phyloP scores from a whole-genome alignment of 2,113 vertebrate genomes.

The Pelecanus crispus region DNA sequence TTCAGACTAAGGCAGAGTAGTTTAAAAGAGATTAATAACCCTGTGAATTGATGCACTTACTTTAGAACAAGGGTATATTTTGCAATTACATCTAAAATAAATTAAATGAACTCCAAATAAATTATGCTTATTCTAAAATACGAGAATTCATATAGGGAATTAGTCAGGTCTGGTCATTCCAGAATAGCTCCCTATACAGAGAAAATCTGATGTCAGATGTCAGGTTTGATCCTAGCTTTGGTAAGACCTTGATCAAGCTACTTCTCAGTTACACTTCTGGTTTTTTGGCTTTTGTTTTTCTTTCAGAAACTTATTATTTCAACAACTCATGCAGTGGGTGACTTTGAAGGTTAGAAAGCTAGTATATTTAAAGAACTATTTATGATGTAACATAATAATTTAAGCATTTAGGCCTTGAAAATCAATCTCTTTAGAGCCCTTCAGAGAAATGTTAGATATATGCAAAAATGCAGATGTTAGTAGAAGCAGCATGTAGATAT shows the following conservation, averaged over 20 bases:
- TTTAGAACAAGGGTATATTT: not conserved
- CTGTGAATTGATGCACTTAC: not conserved
- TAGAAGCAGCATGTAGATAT: not conserved
- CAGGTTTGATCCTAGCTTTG: not conserved
- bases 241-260: not conserved
- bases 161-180: not conserved
- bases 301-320: not conserved
- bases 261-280: not conserved
- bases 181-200: not conserved
- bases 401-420: not conserved
- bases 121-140: not conserved
- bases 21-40: not conserved
- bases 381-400: not conserved
- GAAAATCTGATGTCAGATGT: not conserved
- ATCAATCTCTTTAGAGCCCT: not conserved
- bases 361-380: not conserved
- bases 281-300: not conserved
- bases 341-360: not conserved
- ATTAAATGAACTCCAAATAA: not conserved
- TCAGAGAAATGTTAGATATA: not conserved
- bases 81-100: not conserved
- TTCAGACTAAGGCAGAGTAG: not conserved
- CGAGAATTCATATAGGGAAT: not conserved
- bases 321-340: not conserved
- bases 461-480: slow-evolving; percentile 13